These are phyloP conservation scores for Phaedon cochleariae DNA, from an alignment of 2,888 invertebrate species.

Conservation along the genomic window DNA sequence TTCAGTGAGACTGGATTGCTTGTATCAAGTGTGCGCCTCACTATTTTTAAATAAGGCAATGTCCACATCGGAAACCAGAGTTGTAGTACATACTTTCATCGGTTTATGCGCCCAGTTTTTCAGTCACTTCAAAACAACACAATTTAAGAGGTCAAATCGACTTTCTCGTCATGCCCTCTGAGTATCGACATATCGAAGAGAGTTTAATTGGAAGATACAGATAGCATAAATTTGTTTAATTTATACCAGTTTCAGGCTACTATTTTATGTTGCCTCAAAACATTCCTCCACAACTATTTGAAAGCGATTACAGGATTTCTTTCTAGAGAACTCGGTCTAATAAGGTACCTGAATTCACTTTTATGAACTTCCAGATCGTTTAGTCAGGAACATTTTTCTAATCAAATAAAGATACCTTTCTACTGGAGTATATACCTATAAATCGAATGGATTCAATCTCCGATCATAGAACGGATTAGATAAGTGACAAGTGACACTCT, in stretches of 20 bases:
- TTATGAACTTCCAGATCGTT: neutral
- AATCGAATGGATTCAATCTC: too few species aligned
- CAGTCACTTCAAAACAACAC: constrained; percentile 45
- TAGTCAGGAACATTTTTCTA: too few species aligned
- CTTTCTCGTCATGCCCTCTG: constrained; percentile 43
- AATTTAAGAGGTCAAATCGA: constrained; percentile 54
- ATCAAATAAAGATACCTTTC: too few species aligned
- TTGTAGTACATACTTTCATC: constrained; percentile 52
- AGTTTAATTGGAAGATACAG: constrained; percentile 12
- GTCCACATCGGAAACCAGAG: constrained; percentile 44
- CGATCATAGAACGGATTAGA: too few species aligned
- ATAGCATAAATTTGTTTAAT: constrained; percentile 2
- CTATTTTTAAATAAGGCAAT: constrained; percentile 41
- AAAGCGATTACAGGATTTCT: neutral
- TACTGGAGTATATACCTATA: too few species aligned
- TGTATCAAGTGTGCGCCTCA: constrained; percentile 24
- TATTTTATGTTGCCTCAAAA: neutral
- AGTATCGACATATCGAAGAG: neutral
- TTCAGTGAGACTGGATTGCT: constrained; percentile 16
- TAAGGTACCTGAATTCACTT: neutral
- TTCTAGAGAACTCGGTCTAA: neutral
- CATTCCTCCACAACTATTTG: neutral
- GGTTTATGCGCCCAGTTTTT: constrained; percentile 55
- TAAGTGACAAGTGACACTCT: too few species aligned
- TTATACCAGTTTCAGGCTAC: too few species aligned